Evolutionary conservation across 1,140 invertebrate genomes (phyloP), one percentile per base, ranked within the genome.

Genomic region (Drosophila erecta): DNA sequence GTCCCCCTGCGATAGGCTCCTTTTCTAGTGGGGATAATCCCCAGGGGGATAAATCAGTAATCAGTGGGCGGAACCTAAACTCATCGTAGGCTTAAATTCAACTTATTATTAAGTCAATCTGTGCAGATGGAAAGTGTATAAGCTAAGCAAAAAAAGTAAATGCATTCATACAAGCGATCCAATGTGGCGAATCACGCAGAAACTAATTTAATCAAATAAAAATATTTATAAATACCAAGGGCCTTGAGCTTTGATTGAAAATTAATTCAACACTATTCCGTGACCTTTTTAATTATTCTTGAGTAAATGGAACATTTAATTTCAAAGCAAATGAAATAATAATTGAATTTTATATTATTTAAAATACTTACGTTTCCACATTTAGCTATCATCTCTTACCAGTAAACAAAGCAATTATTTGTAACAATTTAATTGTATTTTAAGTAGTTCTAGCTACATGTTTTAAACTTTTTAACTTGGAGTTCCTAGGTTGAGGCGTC

Each of bases 1-100:
- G n/a, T 12, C 46, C 44, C 44, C 37, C 11, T 33, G 24, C 20
- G 35, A 35, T 35, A 41, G 30, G 27, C 55, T n/a, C 3, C 17
- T 5, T 47, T 8, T 47, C 2, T 58, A 46, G 33, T 58, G 4
- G 24, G 7, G 15, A 47, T 50, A 37, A n/a, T 59, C 22, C 15
- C 11, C 37, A 7, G 1, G 59, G 64, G 44, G 20, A 15, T 3
- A 50, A 35, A 20, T 43, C 60, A 30, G 64, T 51, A 35, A 43
- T 51, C 64, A 24, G n/a, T 43, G 64, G 59, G 64, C 41, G 59
- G 64, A 60, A 43, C 46, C 35, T 50, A 14, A 40, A 61, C 76
- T 73, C 53, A 70, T 51, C 53, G 58, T 80, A 73, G 58, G 61
- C 27, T 75, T 43, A 86, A 71, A 56, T 67, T 70, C 73, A 81